A percentile compares a stretch with the other conserved stretches of the same genome.
phyloP scores from a whole-genome alignment of 2,113 vertebrate genomes.

The Capreolus pygargus region DNA sequence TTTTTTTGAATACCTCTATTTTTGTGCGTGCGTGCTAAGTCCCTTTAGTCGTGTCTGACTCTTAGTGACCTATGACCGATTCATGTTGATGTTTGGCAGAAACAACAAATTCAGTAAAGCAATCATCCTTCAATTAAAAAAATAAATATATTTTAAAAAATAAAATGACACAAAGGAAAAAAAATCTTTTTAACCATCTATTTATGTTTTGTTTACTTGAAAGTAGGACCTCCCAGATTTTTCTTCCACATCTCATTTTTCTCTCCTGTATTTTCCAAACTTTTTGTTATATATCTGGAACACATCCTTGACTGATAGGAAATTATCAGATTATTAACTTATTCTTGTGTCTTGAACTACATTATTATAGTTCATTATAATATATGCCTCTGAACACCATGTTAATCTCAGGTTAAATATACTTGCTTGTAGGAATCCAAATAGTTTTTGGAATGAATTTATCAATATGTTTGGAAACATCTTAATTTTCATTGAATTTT shows the following conservation, averaged over 20 bases:
- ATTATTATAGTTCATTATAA: not conserved
- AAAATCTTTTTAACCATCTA: not conserved
- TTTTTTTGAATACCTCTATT: not conserved
- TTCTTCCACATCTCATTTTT: conserved; percentile 10
- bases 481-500: not conserved
- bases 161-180: not conserved
- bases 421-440: not conserved
- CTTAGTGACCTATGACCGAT: not conserved
- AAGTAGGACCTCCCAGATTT: not conserved
- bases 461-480: conserved; percentile 13
- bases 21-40: not conserved
- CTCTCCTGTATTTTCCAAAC: not conserved
- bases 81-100: not conserved
- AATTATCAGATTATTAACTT: not conserved
- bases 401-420: not conserved
- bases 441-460: conserved; percentile 17
- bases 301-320: not conserved
- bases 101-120: not conserved
- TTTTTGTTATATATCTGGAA: not conserved
- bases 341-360: not conserved
- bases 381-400: not conserved
- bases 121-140: not conserved
- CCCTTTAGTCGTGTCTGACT: not conserved
- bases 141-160: too few species aligned
- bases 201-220: not conserved